phyloP scores from a whole-genome alignment of 2,113 vertebrate genomes.

The Redunca redunca region DNA sequence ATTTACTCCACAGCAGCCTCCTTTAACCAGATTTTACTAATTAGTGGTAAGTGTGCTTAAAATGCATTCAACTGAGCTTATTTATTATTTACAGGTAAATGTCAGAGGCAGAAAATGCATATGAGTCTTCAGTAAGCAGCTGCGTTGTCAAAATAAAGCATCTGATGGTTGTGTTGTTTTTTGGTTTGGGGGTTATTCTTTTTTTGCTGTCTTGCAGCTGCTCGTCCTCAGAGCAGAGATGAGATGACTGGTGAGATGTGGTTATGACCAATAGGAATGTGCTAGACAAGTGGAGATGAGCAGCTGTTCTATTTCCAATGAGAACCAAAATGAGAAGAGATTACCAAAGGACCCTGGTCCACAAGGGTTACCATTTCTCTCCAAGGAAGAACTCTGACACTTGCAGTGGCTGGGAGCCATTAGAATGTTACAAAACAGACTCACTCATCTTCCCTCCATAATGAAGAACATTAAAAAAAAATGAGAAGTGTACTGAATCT shows the following conservation, averaged over 20 bases:
- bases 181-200: background rate
- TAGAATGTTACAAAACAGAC: background rate
- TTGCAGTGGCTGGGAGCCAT: background rate
- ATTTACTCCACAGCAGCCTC: background rate
- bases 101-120: background rate
- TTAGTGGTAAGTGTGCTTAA: background rate
- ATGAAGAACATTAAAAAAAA: background rate
- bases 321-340: background rate
- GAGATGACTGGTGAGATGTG: background rate
- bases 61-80: background rate
- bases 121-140: conserved; percentile 7
- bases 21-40: background rate
- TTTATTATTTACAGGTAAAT: conserved; percentile 39
- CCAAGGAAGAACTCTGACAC: background rate
- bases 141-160: background rate
- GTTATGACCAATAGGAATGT: background rate
- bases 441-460: background rate
- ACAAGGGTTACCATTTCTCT: background rate
- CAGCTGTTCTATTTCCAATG: conserved; percentile 28
- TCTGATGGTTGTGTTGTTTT: background rate
- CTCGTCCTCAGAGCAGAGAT: background rate
- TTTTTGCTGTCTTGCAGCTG: conserved; percentile 26
- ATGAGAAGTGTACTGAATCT: background rate
- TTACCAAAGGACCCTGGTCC: background rate
- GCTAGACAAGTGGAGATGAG: background rate